Evolutionary conservation across 2,797 vertebrate species (phyloP).

Genomic region (Zenarchopterus dispar): DNA sequence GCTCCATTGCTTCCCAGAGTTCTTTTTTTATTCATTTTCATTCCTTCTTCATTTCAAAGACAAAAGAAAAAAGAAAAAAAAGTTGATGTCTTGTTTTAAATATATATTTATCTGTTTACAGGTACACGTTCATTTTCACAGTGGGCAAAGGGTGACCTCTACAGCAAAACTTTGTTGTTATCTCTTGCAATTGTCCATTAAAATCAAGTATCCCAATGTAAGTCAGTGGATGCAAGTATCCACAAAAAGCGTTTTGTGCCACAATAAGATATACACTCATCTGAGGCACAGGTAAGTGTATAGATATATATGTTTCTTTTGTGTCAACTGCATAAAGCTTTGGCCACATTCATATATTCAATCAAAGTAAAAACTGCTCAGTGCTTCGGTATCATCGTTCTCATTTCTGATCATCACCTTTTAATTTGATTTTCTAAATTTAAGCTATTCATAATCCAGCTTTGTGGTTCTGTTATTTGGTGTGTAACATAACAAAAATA

Average conservation of each 20-base stretch:
- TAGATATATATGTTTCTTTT: constrained; percentile 73
- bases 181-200: constrained; percentile 86
- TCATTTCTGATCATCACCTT: constrained; percentile 68
- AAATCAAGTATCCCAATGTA: constrained; percentile 88
- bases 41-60: constrained; percentile 82
- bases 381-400: constrained; percentile 82
- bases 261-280: constrained; percentile 86
- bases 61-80: constrained; percentile 77
- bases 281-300: constrained; percentile 61
- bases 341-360: constrained; percentile 93
- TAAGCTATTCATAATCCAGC: constrained; percentile 73
- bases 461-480: constrained; percentile 81
- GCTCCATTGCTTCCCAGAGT: constrained; percentile 89
- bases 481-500: constrained; percentile 69
- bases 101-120: constrained; percentile 92
- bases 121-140: constrained; percentile 92
- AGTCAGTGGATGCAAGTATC: constrained; percentile 79
- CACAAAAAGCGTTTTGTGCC: constrained; percentile 76
- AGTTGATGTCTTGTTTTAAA: constrained; percentile 91
- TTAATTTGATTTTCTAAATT: constrained; percentile 72
- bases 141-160: constrained; percentile 92
- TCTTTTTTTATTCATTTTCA: constrained; percentile 74
- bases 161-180: constrained; percentile 86
- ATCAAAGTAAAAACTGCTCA: constrained; percentile 89
- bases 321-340: constrained; percentile 91